phyloP scores from a whole-genome alignment of 2,888 invertebrate species.

The Andrena hattorfiana region DNA sequence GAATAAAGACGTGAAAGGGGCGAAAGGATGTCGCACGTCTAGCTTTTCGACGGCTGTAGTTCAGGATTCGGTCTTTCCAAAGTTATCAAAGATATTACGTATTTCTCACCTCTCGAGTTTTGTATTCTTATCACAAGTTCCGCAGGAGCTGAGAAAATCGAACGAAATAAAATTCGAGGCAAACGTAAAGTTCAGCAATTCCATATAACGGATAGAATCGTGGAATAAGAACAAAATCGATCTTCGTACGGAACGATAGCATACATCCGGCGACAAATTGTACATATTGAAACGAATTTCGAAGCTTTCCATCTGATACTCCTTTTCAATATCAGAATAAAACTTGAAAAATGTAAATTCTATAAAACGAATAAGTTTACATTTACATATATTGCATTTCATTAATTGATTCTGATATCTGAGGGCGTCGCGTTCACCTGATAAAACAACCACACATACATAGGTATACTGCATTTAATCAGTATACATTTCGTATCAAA shows the following conservation, averaged over 20 bases:
- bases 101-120: conserved; percentile 42
- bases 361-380: conserved; percentile 16
- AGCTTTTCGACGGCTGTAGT: not conserved
- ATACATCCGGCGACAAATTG: conserved; percentile 60
- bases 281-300: conserved; percentile 64
- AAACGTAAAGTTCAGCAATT: conserved; percentile 63
- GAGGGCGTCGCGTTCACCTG: no score
- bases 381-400: not conserved
- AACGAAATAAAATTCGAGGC: conserved; percentile 59
- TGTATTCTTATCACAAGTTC: conserved; percentile 46
- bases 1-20: not conserved
- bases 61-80: conserved; percentile 8
- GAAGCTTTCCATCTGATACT: conserved; percentile 46
- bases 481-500: no score
- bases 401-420: not conserved
- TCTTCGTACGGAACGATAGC: conserved; percentile 49
- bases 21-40: not conserved
- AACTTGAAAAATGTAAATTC: conserved; percentile 18
- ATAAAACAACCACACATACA: no score
- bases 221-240: conserved; percentile 64
- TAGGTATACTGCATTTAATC: no score
- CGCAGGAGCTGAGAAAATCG: conserved; percentile 45
- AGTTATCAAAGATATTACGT: conserved; percentile 32
- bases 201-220: conserved; percentile 61
- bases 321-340: conserved; percentile 4